Evolutionary conservation across 1,140 invertebrate genomes (phyloP).

Genomic region (Aporrectodea caliginosa): DNA sequence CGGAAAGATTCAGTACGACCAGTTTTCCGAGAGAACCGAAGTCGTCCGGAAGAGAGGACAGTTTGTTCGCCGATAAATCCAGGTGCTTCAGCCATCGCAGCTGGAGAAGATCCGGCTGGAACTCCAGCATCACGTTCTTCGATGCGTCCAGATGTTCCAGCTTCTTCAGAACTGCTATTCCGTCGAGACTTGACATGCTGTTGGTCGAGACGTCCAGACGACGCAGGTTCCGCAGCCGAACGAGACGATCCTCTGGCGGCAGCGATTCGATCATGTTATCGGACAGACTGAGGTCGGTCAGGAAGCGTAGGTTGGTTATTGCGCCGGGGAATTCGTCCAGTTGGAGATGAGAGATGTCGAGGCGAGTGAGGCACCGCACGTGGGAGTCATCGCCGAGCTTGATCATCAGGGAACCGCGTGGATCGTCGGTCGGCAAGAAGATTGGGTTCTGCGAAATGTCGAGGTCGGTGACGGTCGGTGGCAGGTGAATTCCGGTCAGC

Average conservation of each 20-base stretch:
- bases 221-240: slow-evolving; percentile 38
- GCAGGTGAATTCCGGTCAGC: slow-evolving; percentile 45
- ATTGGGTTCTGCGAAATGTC: slow-evolving; percentile 45
- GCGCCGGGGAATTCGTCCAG: slow-evolving; percentile 47
- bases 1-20: slow-evolving; percentile 6
- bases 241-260: slow-evolving; percentile 42
- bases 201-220: slow-evolving; percentile 32
- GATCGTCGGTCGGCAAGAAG: slow-evolving; percentile 41
- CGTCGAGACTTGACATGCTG: slow-evolving; percentile 1
- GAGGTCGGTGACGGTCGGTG: slow-evolving; percentile 41
- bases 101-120: slow-evolving; percentile 38
- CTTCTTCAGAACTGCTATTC: slow-evolving; percentile 36
- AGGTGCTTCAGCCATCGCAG: slow-evolving; percentile 41
- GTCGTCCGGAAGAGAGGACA: slow-evolving; percentile 23
- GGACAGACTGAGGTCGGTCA: slow-evolving; percentile 45
- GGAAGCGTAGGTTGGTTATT: slow-evolving; percentile 45
- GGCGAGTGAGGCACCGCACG: slow-evolving; percentile 38
- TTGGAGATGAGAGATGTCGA: slow-evolving; percentile 43
- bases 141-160: slow-evolving; percentile 41
- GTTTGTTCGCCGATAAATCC: slow-evolving; percentile 40
- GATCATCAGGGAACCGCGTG: slow-evolving; percentile 43
- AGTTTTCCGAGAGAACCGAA: slow-evolving; percentile 22
- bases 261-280: slow-evolving; percentile 46
- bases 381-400: slow-evolving; percentile 50
- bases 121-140: slow-evolving; percentile 43